A percentile compares a stretch with the other conserved stretches of the same genome.
phyloP scores from a whole-genome alignment of 1,140 invertebrate genomes.

The Drosophila kepulauana region DNA sequence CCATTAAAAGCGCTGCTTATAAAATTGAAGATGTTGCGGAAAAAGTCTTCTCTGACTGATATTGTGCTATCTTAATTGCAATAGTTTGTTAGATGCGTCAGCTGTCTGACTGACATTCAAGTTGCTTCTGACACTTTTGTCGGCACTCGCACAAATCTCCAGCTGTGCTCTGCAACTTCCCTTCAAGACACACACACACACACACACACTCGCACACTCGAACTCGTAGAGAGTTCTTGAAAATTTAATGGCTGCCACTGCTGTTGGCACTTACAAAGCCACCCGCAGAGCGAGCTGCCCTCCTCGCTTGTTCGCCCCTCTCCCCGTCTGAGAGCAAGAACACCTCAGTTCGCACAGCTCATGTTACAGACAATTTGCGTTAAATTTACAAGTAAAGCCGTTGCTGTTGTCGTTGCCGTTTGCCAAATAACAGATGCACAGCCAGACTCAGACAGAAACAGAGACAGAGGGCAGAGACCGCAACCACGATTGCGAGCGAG shows the following conservation, averaged over 20 bases:
- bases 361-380: conserved; percentile 82
- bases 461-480: not conserved
- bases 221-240: conserved; percentile 56
- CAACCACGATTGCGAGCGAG: conserved; percentile 16
- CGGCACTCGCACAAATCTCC: conserved; percentile 52
- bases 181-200: conserved; percentile 44
- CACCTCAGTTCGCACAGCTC: conserved; percentile 64
- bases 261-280: conserved; percentile 61
- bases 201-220: conserved; percentile 10
- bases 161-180: conserved; percentile 38
- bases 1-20: conserved; percentile 2
- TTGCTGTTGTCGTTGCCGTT: conserved; percentile 15
- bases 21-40: not conserved
- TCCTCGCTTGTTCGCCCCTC: not conserved
- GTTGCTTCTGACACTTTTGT: conserved; percentile 58
- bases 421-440: conserved; percentile 55
- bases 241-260: conserved; percentile 78
- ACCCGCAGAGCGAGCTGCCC: conserved; percentile 28
- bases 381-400: conserved; percentile 78
- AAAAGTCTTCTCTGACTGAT: not conserved
- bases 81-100: not conserved
- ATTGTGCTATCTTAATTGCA: conserved; percentile 1
- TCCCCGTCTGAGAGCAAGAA: not conserved
- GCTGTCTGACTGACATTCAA: not conserved
- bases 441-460: not conserved